Conservation (phyloP, 2,888 invertebrate species). For the Smittia sp. region DNA sequence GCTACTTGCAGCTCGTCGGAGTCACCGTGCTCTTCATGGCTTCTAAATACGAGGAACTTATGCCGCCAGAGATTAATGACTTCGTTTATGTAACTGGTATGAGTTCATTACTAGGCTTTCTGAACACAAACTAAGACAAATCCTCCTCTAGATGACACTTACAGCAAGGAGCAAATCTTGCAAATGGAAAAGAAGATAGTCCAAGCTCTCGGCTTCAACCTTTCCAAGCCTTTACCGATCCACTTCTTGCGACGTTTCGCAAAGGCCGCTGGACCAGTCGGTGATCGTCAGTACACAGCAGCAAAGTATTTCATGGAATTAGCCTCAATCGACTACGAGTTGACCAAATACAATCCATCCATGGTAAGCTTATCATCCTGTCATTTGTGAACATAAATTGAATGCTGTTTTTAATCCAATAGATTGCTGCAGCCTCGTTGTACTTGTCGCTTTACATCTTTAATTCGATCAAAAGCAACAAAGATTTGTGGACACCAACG, state of each 20-base stretch:
- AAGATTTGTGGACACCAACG: slow-evolving; percentile 69
- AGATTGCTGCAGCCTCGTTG: slow-evolving; percentile 52
- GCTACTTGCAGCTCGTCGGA: slow-evolving; percentile 82
- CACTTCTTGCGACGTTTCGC: slow-evolving; percentile 83
- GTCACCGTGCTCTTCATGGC: slow-evolving; percentile 87
- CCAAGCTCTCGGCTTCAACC: slow-evolving; percentile 68
- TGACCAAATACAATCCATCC: slow-evolving; percentile 78
- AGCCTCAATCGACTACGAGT: slow-evolving; percentile 73
- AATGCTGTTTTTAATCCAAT: slow-evolving; percentile 24
- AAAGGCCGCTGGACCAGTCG: slow-evolving; percentile 62
- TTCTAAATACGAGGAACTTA: slow-evolving; percentile 85
- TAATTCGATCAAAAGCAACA: slow-evolving; percentile 49
- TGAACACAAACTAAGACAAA: slow-evolving; percentile 51
- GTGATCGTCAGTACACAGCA: slow-evolving; percentile 67
- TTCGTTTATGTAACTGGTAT: slow-evolving; percentile 79
- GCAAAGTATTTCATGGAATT: slow-evolving; percentile 92
- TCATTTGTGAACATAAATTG: slow-evolving; percentile 57
- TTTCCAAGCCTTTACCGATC: slow-evolving; percentile 83
- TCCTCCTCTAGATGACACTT: slow-evolving; percentile 56
- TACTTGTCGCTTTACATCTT: slow-evolving; percentile 50
- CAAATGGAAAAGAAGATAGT: slow-evolving; percentile 81
- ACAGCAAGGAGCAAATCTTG: slow-evolving; percentile 72
- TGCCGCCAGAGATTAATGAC: slow-evolving; percentile 79
- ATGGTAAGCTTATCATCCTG: slow-evolving; percentile 59
- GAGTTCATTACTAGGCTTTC: too few species aligned